Base-by-base conservation (phyloP, 92 coral and sea anemone genomes). In the Blastomussa wellsi region DNA sequence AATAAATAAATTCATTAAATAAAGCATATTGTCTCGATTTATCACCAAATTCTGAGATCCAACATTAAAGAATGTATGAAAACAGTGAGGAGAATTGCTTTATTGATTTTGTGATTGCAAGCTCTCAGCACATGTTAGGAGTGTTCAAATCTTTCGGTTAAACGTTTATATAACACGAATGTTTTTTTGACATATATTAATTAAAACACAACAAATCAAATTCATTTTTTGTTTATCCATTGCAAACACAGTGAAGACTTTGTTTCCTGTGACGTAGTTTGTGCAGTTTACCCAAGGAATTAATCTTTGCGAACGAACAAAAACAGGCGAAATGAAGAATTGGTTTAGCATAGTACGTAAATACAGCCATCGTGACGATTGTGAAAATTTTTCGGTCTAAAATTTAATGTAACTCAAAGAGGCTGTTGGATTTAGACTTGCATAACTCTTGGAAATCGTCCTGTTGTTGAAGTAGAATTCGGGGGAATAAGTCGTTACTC, bases 181-280 rank as follows among this genome's bases (percentile, higher is more conserved):
- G 19, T 47, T 70, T 70, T 70, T n/a, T 70, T 70, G 75, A 33
- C 20, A 70, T 13, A 70, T 28, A 38, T 70, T 70, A 70, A 70
- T 70, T 37, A 33, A 70, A 70, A 12, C 24, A 19, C 44, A 7
- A 70, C 22, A 70, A 70, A 38, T 36, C 48, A 70, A 70, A 70
- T 35, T 17, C 48, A 19, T 14, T 19, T 33, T 70, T 16, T 35
- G 75, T 38, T 70, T 70, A 11, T 20, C 35, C 2, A 12, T 38
- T 12, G 5, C 48, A 70, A 70, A 37, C 75, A 70, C 29, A 1
- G 12, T 70, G 24, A 70, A 24, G 1, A 29, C 29, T 70, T 35
- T 12, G 75, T 70, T 70, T 70, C 26, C 41, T 70, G 44, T 38
- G 75, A 37, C 44, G 26, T 36, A 17, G 20, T n/a, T n/a, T n/a